phyloP scores from a whole-genome alignment of 1,140 invertebrate species.

The Lutraria rhynchaena region DNA sequence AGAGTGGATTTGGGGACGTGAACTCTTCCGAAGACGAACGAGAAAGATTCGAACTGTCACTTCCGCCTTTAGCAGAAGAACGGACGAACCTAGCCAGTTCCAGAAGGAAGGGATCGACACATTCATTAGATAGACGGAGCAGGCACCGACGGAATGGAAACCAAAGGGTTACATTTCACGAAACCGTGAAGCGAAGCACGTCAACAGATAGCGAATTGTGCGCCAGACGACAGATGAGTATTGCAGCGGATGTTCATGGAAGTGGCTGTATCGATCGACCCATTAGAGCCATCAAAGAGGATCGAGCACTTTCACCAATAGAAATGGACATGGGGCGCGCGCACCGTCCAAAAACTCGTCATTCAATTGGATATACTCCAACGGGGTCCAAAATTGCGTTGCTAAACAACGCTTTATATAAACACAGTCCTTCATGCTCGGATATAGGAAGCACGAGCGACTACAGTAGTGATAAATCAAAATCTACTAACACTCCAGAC shows the following conservation, averaged over 20 bases:
- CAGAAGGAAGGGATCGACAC: conserved; percentile 42
- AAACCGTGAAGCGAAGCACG: conserved; percentile 60
- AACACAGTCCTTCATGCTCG: conserved; percentile 23
- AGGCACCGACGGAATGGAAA: conserved; percentile 58
- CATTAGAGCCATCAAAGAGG: background rate
- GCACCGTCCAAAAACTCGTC: conserved; percentile 9
- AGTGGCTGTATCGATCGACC: background rate
- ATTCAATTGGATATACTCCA: conserved; percentile 38
- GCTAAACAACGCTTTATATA: conserved; percentile 40
- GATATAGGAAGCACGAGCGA: conserved; percentile 43
- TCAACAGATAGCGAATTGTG: conserved; percentile 59
- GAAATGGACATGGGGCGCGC: conserved; percentile 7
- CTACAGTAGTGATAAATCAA: conserved; percentile 25
- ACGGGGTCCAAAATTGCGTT: background rate
- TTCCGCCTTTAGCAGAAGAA: conserved; percentile 57
- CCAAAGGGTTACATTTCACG: conserved; percentile 73
- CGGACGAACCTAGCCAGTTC: conserved; percentile 47
- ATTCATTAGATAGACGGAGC: conserved; percentile 54
- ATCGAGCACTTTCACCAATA: conserved; percentile 12
- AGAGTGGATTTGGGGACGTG: conserved; percentile 54
- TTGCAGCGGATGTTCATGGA: conserved; percentile 39
- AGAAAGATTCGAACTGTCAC: conserved; percentile 45
- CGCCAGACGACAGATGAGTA: conserved; percentile 24
- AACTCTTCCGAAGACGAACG: conserved; percentile 61
- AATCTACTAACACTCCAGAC: conserved; percentile 21